A percentile compares a stretch with the other conserved stretches of the same genome.
These are phyloP conservation scores for Fistularia tabacaria DNA, from an alignment of 2,797 vertebrate genomes.

Conservation along the genomic window DNA sequence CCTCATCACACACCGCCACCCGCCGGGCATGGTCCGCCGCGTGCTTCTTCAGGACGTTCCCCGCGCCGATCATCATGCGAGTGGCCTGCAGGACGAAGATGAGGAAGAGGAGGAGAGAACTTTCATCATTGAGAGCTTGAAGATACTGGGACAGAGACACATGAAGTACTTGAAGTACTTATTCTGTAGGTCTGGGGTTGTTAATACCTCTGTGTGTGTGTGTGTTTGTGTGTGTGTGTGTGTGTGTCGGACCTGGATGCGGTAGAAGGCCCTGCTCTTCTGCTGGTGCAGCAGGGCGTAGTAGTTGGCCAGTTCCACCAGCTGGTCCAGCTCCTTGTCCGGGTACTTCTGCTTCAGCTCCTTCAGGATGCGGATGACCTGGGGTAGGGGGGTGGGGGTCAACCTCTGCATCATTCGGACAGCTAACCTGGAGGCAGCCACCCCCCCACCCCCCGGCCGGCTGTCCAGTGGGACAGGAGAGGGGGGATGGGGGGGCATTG, in stretches of 20 bases:
- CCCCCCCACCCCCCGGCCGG: no score
- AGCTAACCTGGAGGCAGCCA: no score
- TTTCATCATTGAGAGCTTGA: neutral
- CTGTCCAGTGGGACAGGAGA: no score
- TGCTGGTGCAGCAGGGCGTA: conserved; percentile 90
- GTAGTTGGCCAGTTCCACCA: conserved; percentile 91
- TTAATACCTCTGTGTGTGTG: conserved; percentile 9
- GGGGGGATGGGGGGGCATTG: no score
- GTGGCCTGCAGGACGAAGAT: conserved; percentile 76
- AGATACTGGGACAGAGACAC: no score
- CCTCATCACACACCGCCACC: conserved; percentile 42
- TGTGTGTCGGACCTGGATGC: conserved; percentile 73
- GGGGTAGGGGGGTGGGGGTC: neutral
- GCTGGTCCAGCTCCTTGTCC: conserved; percentile 91
- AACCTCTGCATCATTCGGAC: neutral
- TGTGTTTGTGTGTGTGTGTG: conserved; percentile 13
- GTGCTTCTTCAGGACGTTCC: conserved; percentile 91
- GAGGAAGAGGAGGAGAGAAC: neutral
- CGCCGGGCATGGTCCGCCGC: conserved; percentile 78
- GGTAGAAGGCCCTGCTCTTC: conserved; percentile 96
- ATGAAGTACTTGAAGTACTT: no score
- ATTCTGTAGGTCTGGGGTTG: no score
- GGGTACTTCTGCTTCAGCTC: conserved; percentile 95
- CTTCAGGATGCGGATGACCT: conserved; percentile 92
- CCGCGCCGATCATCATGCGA: conserved; percentile 91